Base-by-base conservation (phyloP, 1,140 invertebrate species). In the Dolichoris vasculosae region DNA sequence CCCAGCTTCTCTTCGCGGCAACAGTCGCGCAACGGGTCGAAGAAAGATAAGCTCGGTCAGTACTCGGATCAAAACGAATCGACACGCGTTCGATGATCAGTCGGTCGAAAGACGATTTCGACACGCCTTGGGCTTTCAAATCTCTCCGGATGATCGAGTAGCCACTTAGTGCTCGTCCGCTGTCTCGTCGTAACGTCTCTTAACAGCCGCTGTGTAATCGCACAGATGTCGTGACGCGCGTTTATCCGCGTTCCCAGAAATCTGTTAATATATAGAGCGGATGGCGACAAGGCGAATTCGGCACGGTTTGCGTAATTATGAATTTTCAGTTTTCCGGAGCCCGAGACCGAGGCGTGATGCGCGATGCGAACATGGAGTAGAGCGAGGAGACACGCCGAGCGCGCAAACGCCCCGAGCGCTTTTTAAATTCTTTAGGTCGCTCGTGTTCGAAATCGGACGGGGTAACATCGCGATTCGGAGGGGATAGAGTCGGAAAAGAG, bases 211-310 rank as follows among this genome's bases (percentile, higher is more conserved):
- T 0, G 32, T 38, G 67, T 38, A 38, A 38, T 11, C 67, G 67
- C 32, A 69, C 67, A 69, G 67, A 69, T 69, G 67, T 69, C 67
- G 67, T 69, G 32, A 38, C 67, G 23, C 55, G 55, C 55, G 20
- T 15, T 17, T 59, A 59, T 59, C 9, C 55, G 23, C 23, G 20
- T 26, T 59, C 55, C 13, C 23, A 23, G 23, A 59, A 26, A 26
- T 13, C 26, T 17, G 51, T 59, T 59, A 59, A 59, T 59, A n/a
- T n/a, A 26, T 59, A 59, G 23, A 59, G 55, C 23, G 9, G 23
- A 9, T n/a, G 4, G 23, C 23, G 55, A 13, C 20, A 6, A 26
- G 23, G 51, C 48, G 48, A 17, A 17, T 51, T 51, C 48, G 48
- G 48, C 48, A 51, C 7, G 7, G 7, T 26, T 59, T 59, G 55